These are phyloP conservation scores for Phalloptychus januarius DNA, from an alignment of 2,797 vertebrate genomes.

Conservation along the genomic window DNA sequence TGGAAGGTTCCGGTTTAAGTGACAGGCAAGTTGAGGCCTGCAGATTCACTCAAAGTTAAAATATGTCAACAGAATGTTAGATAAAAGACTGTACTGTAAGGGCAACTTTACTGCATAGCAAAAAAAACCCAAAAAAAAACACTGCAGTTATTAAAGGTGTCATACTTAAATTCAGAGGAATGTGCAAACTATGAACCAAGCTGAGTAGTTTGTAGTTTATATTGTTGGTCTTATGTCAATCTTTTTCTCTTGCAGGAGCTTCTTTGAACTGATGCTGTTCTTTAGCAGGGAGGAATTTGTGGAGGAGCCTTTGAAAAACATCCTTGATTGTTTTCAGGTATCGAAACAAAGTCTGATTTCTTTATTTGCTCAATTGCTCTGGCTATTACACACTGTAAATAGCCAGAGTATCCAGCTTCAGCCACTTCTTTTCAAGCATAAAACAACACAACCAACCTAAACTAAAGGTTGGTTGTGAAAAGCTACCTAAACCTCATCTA, in stretches of 20 bases:
- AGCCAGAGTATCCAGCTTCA: neutral
- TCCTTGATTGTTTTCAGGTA: conserved; percentile 96
- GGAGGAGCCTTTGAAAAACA: conserved; percentile 95
- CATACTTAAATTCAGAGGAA: neutral
- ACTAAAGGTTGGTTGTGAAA: too few species aligned
- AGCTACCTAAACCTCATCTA: neutral
- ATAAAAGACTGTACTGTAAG: neutral
- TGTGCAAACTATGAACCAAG: neutral
- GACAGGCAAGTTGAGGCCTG: neutral
- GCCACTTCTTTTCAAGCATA: neutral
- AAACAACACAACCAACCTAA: neutral
- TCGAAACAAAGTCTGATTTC: conserved; percentile 17
- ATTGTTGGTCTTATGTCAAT: neutral
- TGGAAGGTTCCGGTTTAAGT: neutral
- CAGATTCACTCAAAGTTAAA: neutral
- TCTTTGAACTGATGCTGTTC: conserved; percentile 98
- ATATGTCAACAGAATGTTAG: neutral
- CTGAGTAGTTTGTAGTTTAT: neutral
- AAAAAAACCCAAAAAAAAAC: too few species aligned
- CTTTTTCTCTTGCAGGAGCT: conserved; percentile 85
- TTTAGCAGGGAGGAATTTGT: conserved; percentile 97
- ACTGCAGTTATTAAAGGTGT: neutral
- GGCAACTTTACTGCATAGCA: too few species aligned
- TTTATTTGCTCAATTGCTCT: neutral
- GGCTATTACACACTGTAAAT: neutral